These are phyloP conservation scores for Etheostoma perlongum DNA, from an alignment of 2,797 vertebrate species.

Conservation along the genomic window DNA sequence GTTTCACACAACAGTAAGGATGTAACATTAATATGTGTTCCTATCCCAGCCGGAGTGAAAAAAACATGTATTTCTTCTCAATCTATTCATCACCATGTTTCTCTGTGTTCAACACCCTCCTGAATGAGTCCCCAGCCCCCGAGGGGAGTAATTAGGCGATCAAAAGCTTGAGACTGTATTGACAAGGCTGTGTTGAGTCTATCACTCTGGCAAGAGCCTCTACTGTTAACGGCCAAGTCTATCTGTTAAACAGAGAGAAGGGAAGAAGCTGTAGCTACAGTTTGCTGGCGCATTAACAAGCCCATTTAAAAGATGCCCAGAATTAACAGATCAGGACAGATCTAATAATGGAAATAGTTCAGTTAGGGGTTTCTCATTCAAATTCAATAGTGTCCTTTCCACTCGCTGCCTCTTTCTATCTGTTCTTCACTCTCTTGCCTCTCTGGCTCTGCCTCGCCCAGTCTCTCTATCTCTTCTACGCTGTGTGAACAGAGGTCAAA, in stretches of 20 bases:
- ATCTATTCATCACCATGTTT: slow-evolving; percentile 67
- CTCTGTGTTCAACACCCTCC: slow-evolving; percentile 40
- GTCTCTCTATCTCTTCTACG: slow-evolving; percentile 51
- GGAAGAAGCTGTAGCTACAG: slow-evolving; percentile 49
- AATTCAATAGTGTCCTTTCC: slow-evolving; percentile 54
- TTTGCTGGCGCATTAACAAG: slow-evolving; percentile 71
- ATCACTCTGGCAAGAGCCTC: slow-evolving; percentile 73
- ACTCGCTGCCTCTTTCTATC: slow-evolving; percentile 36
- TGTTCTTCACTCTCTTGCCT: slow-evolving; percentile 34
- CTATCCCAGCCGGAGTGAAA: slow-evolving; percentile 23
- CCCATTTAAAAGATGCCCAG: slow-evolving; percentile 74
- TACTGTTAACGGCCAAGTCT: slow-evolving; percentile 65
- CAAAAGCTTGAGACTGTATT: slow-evolving; percentile 78
- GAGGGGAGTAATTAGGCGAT: slow-evolving; percentile 74
- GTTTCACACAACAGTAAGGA: slow-evolving; percentile 22
- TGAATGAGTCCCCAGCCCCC: slow-evolving; percentile 64
- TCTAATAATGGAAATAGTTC: slow-evolving; percentile 71
- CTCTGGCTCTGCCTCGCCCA: slow-evolving; percentile 22
- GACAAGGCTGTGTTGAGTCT: slow-evolving; percentile 75
- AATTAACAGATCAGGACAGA: slow-evolving; percentile 79
- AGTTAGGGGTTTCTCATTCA: slow-evolving; percentile 65
- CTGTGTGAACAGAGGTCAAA: slow-evolving; percentile 62
- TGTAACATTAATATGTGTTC: slow-evolving; percentile 40
- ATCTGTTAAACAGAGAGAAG: slow-evolving; percentile 57
- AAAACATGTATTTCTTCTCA: slow-evolving; percentile 53